These are phyloP conservation scores for Listrodromus nycthemerus DNA, from an alignment of 2,888 invertebrate genomes.

Conservation along the genomic window DNA sequence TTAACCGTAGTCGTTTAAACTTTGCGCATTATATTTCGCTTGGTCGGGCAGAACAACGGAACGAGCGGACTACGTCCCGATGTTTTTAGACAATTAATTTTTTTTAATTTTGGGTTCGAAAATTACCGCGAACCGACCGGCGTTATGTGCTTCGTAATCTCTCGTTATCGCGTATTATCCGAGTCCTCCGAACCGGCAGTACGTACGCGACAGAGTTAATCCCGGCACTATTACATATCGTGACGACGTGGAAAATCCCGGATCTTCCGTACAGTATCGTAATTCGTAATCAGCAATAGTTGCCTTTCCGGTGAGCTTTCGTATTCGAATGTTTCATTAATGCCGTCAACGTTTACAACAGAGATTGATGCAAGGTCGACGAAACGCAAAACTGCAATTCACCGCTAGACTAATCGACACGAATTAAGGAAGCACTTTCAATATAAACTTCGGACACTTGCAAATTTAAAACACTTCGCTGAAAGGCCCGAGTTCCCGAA, in stretches of 20 bases:
- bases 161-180: slow-evolving; percentile 41
- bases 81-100: not conserved
- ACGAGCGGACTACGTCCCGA: not conserved
- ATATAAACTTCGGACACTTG: not conserved
- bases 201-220: slow-evolving; percentile 29
- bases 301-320: not conserved
- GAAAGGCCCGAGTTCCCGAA: not conserved
- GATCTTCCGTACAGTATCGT: not conserved
- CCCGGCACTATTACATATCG: not conserved
- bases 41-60: not conserved
- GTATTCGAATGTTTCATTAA: not conserved
- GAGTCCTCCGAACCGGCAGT: slow-evolving; percentile 1
- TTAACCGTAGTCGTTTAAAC: not conserved
- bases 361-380: not conserved
- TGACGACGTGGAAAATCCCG: slow-evolving; percentile 8
- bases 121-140: not conserved
- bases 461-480: not conserved
- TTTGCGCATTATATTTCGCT: slow-evolving; percentile 1
- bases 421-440: not conserved
- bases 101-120: not conserved
- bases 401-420: not conserved
- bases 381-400: not conserved
- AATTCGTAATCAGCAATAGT: not conserved
- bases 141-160: not conserved
- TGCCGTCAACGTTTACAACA: not conserved